A percentile compares a stretch with the other conserved stretches of the same genome.
phyloP scores from a whole-genome alignment of 2,888 invertebrate genomes.

The Parasteatoda lunata region DNA sequence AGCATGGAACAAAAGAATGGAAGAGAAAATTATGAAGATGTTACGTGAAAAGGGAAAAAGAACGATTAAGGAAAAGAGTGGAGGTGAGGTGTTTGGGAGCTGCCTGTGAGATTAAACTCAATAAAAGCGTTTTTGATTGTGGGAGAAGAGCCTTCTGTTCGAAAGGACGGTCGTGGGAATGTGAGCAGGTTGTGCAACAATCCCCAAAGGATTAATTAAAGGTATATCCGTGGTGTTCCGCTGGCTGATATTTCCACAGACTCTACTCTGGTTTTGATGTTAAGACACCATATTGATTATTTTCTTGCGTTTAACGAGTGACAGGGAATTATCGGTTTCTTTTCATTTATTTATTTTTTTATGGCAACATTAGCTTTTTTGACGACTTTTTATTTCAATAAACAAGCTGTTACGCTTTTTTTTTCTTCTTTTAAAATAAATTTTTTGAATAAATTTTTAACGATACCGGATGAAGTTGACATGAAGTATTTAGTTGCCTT shows the following conservation, averaged over 20 bases:
- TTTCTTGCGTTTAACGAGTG: constrained; percentile 42
- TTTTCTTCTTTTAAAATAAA: no score
- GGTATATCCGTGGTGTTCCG: constrained; percentile 32
- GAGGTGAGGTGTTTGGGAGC: constrained; percentile 66
- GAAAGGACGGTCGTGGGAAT: constrained; percentile 65
- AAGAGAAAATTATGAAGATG: constrained; percentile 62
- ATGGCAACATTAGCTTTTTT: neutral
- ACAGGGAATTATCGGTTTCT: neutral
- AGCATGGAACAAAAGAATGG: neutral
- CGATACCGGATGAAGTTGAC: no score
- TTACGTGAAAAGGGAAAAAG: constrained; percentile 44
- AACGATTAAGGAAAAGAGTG: constrained; percentile 60
- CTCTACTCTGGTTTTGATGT: constrained; percentile 3
- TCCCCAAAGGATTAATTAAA: constrained; percentile 65
- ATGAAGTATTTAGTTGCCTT: no score
- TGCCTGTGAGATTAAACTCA: constrained; percentile 69
- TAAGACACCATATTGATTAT: constrained; percentile 53
- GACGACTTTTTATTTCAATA: neutral
- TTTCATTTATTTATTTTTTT: neutral
- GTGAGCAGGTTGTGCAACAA: constrained; percentile 54
- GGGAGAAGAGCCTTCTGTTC: constrained; percentile 50
- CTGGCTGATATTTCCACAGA: constrained; percentile 17
- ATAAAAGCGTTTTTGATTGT: constrained; percentile 69
- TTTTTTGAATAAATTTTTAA: no score
- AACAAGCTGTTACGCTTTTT: neutral